Conservation (phyloP, 2,113 vertebrate genomes). For the Pelecanoides urinatrix region DNA sequence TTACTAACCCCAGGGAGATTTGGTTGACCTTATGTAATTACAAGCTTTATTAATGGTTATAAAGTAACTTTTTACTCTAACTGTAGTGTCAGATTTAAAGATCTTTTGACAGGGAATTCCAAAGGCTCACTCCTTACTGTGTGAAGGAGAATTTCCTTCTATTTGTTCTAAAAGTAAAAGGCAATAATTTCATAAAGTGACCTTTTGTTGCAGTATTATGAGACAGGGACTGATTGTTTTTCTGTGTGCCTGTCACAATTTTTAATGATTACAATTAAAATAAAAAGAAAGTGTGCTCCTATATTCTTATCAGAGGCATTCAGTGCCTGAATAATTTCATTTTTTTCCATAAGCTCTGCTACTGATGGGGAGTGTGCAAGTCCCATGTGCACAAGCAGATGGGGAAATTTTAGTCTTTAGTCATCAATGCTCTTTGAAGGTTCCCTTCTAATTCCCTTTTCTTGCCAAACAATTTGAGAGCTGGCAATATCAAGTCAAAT, state of each 20-base stretch:
- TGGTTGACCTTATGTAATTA: neutral
- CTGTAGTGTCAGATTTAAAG: neutral
- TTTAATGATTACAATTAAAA: conserved; percentile 25
- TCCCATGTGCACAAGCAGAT: conserved; percentile 29
- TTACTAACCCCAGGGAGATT: neutral
- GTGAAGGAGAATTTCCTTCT: neutral
- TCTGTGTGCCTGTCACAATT: neutral
- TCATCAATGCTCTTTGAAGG: conserved; percentile 62
- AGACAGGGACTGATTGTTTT: neutral
- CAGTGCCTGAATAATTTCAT: neutral
- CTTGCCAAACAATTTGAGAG: conserved; percentile 53
- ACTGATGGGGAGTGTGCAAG: neutral
- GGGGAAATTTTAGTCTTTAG: conserved; percentile 3
- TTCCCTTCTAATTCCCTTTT: conserved; percentile 46
- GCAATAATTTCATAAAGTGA: neutral
- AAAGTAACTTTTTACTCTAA: neutral
- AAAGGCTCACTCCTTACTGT: neutral
- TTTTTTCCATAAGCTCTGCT: neutral
- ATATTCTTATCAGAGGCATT: neutral
- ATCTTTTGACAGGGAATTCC: neutral
- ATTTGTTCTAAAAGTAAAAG: conserved; percentile 21
- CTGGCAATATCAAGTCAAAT: conserved; percentile 17
- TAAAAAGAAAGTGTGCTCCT: neutral
- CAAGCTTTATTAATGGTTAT: neutral
- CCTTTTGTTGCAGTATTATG: neutral